Evolutionary conservation across 2,888 invertebrate genomes (phyloP), one percentile per base, ranked within the genome.

Genomic region (Cosmopolites sordidus): DNA sequence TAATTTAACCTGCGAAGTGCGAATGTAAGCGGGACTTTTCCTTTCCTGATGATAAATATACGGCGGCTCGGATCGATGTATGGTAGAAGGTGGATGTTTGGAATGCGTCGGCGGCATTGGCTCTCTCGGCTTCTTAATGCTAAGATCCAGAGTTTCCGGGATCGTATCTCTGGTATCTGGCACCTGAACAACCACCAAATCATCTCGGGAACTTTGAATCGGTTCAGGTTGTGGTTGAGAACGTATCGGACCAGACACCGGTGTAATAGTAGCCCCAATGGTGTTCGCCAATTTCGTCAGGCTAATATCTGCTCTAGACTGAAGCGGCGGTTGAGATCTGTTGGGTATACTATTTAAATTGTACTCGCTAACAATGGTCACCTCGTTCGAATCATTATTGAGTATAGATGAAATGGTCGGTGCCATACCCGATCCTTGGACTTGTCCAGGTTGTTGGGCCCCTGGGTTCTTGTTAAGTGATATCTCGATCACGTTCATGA

Each of bases 401-500:
- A 82, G 66, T 54, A 82, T 82, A 48, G 81, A 81, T 4, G 80
- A 78, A 64, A 82, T 82, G 38, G 82, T 82, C 0, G 82, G 81
- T 5, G 80, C 75, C 48, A 76, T 75, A 22, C 76, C 76, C 37
- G 65, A 66, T 57, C 75, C 76, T 4, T 73, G 73, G 2, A 75
- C 70, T 9, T 67, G 64, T 38, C 30, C 41, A 64, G 53, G 56
- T 48, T 61, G 64, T 41, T 58, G 60, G 15, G 55, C 61, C 46
- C 75, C 76, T 54, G 79, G 77, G 58, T 83, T 83, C 68, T 88
- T 86, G 73, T 82, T 83, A 45, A 92, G 73, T 60, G 86, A 85
- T 69, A 86, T 82, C 73, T 92, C 92, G 56, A 92, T 92, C 52
- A 92, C 86, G 64, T 88, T 88, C 61, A 85, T 79, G 70, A 92